Evolutionary conservation across 2,888 invertebrate genomes (phyloP).

Genomic region (Deilephila porcellus): DNA sequence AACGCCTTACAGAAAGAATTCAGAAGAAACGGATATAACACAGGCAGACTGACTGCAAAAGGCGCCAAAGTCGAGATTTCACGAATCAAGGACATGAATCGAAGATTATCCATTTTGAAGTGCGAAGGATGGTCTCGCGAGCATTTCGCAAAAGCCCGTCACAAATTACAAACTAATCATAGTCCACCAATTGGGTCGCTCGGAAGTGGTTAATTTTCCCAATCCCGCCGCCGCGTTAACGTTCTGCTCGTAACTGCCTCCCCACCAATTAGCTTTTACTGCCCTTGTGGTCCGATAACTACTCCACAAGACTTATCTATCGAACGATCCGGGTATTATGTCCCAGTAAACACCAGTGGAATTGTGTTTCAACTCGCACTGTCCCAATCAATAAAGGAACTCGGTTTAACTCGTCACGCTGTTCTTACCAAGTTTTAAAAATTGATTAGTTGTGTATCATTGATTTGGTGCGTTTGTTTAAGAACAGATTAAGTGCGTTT

Average conservation of each 20-base stretch:
- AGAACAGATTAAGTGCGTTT: neutral
- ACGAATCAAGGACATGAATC: neutral
- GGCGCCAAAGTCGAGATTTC: neutral
- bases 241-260: conserved; percentile 66
- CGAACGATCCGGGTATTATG: conserved; percentile 65
- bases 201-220: conserved; percentile 79
- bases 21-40: neutral
- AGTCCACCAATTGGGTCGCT: conserved; percentile 71
- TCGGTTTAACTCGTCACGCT: conserved; percentile 17
- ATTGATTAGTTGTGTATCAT: neutral
- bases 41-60: neutral
- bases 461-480: neutral
- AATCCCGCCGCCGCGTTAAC: conserved; percentile 70
- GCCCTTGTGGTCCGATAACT: conserved; percentile 79
- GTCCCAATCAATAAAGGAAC: conserved; percentile 29
- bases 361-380: conserved; percentile 29
- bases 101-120: conserved; percentile 5
- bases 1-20: neutral
- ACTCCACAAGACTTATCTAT: conserved; percentile 75
- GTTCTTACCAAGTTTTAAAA: neutral
- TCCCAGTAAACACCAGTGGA: conserved; percentile 32
- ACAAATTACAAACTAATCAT: conserved; percentile 77
- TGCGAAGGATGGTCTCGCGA: conserved; percentile 41
- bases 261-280: conserved; percentile 82
- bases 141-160: conserved; percentile 55